Evolutionary conservation across 2,797 vertebrate species (phyloP), one percentile per base, ranked within the genome.

Genomic region (Diceros bicornis): DNA sequence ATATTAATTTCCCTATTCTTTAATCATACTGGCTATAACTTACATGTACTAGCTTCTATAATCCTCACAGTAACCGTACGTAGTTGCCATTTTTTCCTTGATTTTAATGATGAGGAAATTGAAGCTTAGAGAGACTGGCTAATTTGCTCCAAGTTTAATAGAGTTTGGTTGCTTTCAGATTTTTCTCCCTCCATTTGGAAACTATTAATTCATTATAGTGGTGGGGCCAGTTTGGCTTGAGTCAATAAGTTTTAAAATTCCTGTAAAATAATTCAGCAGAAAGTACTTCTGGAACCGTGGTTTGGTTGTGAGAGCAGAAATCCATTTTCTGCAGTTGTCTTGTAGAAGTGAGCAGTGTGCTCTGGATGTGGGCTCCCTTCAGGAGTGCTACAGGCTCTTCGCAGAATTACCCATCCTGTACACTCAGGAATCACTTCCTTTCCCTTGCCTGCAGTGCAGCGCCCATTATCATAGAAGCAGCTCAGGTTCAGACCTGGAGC

Each of bases 351-450:
- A 93, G n/a, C 23, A 2, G 52, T 9, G 3, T 69, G 57, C 75
- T 27, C 57, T 9, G 37, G 66, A 96, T 37, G 71, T 29, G 77
- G 86, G 93, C 41, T 69, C 62, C 94, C 94, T 97, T 92, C 92
- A 91, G 87, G 96, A 92, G 86, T 91, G 89, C 95, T 87, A 34
- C 69, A 37, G 91, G 84, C 81, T 92, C 59, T 88, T 91, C 47
- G 93, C 90, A 86, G 96, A 86, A 92, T 97, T 75, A 96, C 96
- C 95, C 11, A 96, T 85, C 4, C 62, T 27, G 27, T 59, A 25
- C 62, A 47, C 34, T 25, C 83, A 37, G 96, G 57, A 90, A 81
- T 94, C 90, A 50, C 77, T 94, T 94, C 82, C 89, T 85, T 78
- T 68, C 88, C 4, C 75, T 96, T 27, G 32, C 84, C 87, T 91